These are phyloP conservation scores for Daktulosphaira vitifoliae DNA, from an alignment of 1,140 invertebrate species.

Conservation along the genomic window DNA sequence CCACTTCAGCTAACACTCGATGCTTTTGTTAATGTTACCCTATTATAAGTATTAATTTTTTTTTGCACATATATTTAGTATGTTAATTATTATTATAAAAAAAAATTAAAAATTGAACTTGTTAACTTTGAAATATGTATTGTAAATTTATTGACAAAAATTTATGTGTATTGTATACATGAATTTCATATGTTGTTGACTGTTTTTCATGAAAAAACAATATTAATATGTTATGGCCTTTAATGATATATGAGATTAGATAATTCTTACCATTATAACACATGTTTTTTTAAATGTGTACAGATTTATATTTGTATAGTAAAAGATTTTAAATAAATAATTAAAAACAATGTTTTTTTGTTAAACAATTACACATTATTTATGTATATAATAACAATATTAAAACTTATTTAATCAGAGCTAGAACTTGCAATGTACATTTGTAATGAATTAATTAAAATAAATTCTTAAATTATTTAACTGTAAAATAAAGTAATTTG, in stretches of 20 bases:
- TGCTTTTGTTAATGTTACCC: slow-evolving; percentile 9
- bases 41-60: slow-evolving; percentile 14
- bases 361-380: background rate
- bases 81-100: slow-evolving; percentile 8
- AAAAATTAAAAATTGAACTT: slow-evolving; percentile 5
- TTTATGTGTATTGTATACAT: slow-evolving; percentile 26
- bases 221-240: slow-evolving; percentile 13
- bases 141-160: slow-evolving; percentile 19
- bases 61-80: slow-evolving; percentile 5
- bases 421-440: background rate
- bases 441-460: background rate
- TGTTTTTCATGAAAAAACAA: slow-evolving; percentile 21
- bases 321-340: slow-evolving; percentile 12
- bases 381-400: no score
- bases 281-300: background rate
- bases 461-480: no score
- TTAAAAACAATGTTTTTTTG: slow-evolving; percentile 2
- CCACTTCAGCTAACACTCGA: no score
- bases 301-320: slow-evolving; percentile 19
- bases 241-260: slow-evolving; percentile 13
- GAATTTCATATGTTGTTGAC: slow-evolving; percentile 25
- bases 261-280: slow-evolving; percentile 17
- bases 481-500: background rate
- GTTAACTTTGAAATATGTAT: slow-evolving; percentile 25
- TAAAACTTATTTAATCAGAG: no score